phyloP scores from a whole-genome alignment of 2,113 vertebrate genomes.

The Psittacara wagleri region DNA sequence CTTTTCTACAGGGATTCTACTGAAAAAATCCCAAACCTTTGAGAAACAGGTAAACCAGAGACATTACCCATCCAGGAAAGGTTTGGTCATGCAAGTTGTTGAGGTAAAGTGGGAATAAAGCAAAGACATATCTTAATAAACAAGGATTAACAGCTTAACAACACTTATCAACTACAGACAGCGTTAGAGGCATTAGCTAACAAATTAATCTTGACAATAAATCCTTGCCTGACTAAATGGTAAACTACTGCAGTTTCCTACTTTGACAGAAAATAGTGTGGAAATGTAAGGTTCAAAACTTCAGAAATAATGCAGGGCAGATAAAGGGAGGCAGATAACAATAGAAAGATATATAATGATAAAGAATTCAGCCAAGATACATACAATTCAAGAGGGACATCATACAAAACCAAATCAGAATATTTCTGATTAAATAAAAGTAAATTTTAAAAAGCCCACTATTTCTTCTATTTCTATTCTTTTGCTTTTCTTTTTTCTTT shows the following conservation, averaged over 20 bases:
- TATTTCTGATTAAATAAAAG: not conserved
- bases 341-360: not conserved
- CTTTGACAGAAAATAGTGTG: not conserved
- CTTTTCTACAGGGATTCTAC: not conserved
- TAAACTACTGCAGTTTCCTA: not conserved
- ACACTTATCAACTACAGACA: not conserved
- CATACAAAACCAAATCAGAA: not conserved
- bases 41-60: not conserved
- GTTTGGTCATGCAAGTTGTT: not conserved
- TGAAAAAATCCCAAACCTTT: not conserved
- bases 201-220: constrained; percentile 44
- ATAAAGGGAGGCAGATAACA: not conserved
- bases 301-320: not conserved
- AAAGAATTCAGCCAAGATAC: not conserved
- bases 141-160: not conserved
- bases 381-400: not conserved
- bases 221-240: not conserved
- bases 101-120: not conserved
- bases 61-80: not conserved
- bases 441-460: not conserved
- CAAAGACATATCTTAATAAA: constrained; percentile 8
- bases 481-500: not conserved
- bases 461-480: not conserved
- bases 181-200: not conserved
- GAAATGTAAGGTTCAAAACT: not conserved